These are phyloP conservation scores for Tetraneura akinire DNA, from an alignment of 1,140 invertebrate genomes.

Conservation along the genomic window DNA sequence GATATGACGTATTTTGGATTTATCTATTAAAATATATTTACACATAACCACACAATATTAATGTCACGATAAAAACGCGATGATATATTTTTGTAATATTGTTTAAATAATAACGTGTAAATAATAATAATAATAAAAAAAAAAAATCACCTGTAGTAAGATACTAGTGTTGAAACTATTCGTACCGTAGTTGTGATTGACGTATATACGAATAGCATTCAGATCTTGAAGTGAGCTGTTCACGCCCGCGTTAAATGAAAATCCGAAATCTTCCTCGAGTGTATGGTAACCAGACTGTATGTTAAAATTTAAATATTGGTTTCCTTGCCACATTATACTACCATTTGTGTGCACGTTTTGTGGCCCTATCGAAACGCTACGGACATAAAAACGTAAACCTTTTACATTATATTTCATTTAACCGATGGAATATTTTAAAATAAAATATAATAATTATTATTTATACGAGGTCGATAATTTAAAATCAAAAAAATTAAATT, in stretches of 20 bases:
- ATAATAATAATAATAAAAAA: too few relatives aligned
- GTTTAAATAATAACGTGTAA: too few relatives aligned
- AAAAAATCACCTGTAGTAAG: constrained; percentile 42
- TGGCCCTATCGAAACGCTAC: constrained; percentile 14
- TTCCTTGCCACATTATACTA: constrained; percentile 49
- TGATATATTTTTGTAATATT: too few relatives aligned
- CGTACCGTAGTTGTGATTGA: constrained; percentile 45
- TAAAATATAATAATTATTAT: too few relatives aligned
- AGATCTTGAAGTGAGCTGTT: constrained; percentile 51
- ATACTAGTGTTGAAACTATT: constrained; percentile 39
- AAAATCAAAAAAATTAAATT: too few relatives aligned
- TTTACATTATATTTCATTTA: too few relatives aligned
- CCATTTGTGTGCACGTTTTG: constrained; percentile 51
- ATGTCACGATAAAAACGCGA: too few relatives aligned
- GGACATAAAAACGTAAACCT: too few relatives aligned
- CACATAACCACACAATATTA: too few relatives aligned
- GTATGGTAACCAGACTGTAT: constrained; percentile 47
- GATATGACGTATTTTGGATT: constrained; percentile 45
- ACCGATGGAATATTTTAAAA: too few relatives aligned
- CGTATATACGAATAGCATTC: constrained; percentile 30
- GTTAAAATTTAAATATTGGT: constrained; percentile 43
- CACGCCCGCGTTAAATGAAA: constrained; percentile 44
- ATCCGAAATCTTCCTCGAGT: constrained; percentile 31
- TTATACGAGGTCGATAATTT: too few relatives aligned
- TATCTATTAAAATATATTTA: too few relatives aligned